Evolutionary conservation across 2,797 vertebrate species (phyloP).

Genomic region (Propithecus perrieri): DNA sequence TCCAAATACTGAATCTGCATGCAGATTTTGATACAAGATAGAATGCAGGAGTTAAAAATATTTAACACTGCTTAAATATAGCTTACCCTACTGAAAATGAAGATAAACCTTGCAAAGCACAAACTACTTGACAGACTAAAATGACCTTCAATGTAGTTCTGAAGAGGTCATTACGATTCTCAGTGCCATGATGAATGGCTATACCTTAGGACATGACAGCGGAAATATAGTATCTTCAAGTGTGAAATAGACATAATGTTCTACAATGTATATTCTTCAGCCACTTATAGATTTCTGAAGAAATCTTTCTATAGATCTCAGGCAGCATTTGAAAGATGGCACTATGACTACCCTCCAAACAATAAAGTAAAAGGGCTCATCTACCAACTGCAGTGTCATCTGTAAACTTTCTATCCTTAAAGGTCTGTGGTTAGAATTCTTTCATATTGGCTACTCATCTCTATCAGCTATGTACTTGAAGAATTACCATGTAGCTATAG

Average conservation of each 20-base stretch:
- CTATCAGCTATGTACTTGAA: neutral
- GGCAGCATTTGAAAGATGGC: neutral
- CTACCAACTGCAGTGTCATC: neutral
- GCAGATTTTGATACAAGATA: neutral
- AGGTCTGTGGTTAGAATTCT: neutral
- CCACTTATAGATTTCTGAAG: neutral
- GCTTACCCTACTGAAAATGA: neutral
- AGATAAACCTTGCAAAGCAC: slow-evolving; percentile 25
- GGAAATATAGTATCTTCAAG: neutral
- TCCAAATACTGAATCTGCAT: neutral
- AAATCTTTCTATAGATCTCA: neutral
- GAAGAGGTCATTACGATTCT: slow-evolving; percentile 2
- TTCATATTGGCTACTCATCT: neutral
- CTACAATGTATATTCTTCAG: neutral
- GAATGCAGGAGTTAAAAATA: neutral
- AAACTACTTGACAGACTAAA: slow-evolving; percentile 5
- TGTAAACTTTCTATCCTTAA: neutral
- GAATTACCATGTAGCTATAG: neutral
- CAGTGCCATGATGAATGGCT: neutral
- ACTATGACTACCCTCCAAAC: neutral
- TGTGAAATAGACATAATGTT: neutral
- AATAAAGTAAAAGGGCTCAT: slow-evolving; percentile 26
- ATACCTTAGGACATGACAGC: neutral
- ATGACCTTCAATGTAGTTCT: neutral
- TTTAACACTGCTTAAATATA: neutral